Base-by-base conservation (phyloP, 2,113 vertebrate species). In the Corynorhinus townsendii region DNA sequence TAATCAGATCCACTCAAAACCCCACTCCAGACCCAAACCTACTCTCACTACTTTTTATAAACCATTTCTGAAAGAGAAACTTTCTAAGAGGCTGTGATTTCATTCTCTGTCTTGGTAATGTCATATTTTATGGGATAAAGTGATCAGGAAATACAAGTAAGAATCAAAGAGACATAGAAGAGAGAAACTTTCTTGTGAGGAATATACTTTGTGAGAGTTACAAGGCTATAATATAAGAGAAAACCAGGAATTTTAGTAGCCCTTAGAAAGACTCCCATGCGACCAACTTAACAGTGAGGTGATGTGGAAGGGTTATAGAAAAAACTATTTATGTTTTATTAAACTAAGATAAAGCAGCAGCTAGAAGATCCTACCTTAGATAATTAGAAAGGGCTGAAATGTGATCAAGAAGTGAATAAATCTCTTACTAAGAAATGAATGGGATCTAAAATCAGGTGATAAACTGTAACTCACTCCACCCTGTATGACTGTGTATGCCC, bases 101-200 rank as follows among this genome's bases (percentile, higher is more conserved):
- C 91, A 86, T 72, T 87, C 40, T 91, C 38, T 86, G 26, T 86
- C 75, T 49, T 69, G 2, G 30, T 52, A 89, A 62, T 87, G 66
- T 28, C 49, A 80, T 90, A 89, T 94, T 40, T 43, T 12, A 45
- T 56, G 40, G 30, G 28, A 33, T 62, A 66, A 90, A 91, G 8
- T 79, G 45, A 43, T 54, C 66, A 95, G 77, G 19, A 83, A 91
- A 89, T 77, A 89, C 30, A 91, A 79, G 90, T 73, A 83, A 71
- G 17, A 93, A 88, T 72, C 86, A 94, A 91, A 79, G 7, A 90
- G 15, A 93, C 8, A 68, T 89, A 66, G 38, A 56, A 85, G 38
- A 38, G 45, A 90, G 22, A 90, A 45, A 81, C 11, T 40, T 80
- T 90, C 59, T 76, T 79, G 20, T 79, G 56, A 86, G 16, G 88